Conservation (phyloP, 2,113 vertebrate species). For the Chauna torquata region DNA sequence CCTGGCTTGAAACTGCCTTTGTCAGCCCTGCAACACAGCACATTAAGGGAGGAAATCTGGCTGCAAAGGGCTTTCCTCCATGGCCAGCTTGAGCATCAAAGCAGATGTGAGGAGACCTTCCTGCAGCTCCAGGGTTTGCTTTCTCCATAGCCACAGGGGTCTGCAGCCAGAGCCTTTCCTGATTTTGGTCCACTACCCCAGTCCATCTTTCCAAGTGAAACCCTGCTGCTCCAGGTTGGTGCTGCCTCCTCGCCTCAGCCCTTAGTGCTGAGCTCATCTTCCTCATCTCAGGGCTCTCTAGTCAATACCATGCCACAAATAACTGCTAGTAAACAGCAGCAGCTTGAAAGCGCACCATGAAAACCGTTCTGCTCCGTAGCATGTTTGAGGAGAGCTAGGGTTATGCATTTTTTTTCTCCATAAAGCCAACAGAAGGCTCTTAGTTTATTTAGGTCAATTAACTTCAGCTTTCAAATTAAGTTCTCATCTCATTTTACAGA, state of each 20-base stretch:
- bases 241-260: not conserved
- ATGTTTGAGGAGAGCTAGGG: not conserved
- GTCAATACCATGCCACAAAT: not conserved
- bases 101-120: not conserved
- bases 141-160: not conserved
- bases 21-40: not conserved
- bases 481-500: slow-evolving; percentile 53
- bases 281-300: not conserved
- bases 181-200: rapidly evolving
- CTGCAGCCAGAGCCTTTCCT: not conserved
- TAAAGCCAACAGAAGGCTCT: slow-evolving; percentile 51
- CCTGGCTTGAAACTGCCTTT: rapidly evolving
- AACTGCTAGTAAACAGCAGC: not conserved
- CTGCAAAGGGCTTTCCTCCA: not conserved
- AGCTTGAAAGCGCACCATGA: not conserved
- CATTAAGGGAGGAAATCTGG: rapidly evolving
- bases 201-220: not conserved
- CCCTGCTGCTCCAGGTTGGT: not conserved
- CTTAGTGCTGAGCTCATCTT: not conserved
- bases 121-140: not conserved
- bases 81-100: not conserved
- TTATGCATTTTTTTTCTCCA: not conserved
- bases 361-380: not conserved
- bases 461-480: slow-evolving; percentile 62
- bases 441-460: slow-evolving; percentile 64